Evolutionary conservation across 2,888 invertebrate species (phyloP).

Genomic region (Melanostoma scalare): DNA sequence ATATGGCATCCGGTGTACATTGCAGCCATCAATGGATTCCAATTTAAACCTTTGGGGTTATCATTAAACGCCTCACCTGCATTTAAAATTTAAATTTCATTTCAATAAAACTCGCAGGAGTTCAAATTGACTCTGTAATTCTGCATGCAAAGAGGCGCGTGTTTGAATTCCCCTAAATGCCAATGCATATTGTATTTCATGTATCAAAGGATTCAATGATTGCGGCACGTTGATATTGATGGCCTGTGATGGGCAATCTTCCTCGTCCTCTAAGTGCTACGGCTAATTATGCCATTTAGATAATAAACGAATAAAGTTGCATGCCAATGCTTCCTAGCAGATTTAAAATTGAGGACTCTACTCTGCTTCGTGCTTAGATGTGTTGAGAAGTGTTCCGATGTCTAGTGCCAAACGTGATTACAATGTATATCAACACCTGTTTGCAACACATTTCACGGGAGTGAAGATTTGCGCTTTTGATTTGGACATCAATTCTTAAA

Average conservation of each 20-base stretch:
- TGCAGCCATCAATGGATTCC: slow-evolving; percentile 31
- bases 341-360: slow-evolving; percentile 50
- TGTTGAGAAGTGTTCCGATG: slow-evolving; percentile 2
- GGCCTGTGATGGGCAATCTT: slow-evolving; percentile 30
- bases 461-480: too few species aligned
- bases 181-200: slow-evolving; percentile 13
- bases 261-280: slow-evolving; percentile 55
- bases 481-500: not conserved
- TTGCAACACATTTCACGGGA: too few species aligned
- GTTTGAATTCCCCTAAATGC: slow-evolving; percentile 27
- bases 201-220: slow-evolving; percentile 47
- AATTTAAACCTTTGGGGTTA: slow-evolving; percentile 63
- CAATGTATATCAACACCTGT: slow-evolving; percentile 61
- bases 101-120: slow-evolving; percentile 60
- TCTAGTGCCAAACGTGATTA: slow-evolving; percentile 28
- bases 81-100: slow-evolving; percentile 67
- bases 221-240: slow-evolving; percentile 6
- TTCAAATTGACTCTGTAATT: slow-evolving; percentile 10
- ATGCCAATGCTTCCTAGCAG: slow-evolving; percentile 46
- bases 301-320: slow-evolving; percentile 70
- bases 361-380: not conserved
- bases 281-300: slow-evolving; percentile 71
- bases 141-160: slow-evolving; percentile 29
- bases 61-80: slow-evolving; percentile 71
- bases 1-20: slow-evolving; percentile 37